Percentiles rank a stretch among this genome's conserved stretches.
phyloP scores from a whole-genome alignment of 1,140 invertebrate genomes.

The Monochamus saltuarius region DNA sequence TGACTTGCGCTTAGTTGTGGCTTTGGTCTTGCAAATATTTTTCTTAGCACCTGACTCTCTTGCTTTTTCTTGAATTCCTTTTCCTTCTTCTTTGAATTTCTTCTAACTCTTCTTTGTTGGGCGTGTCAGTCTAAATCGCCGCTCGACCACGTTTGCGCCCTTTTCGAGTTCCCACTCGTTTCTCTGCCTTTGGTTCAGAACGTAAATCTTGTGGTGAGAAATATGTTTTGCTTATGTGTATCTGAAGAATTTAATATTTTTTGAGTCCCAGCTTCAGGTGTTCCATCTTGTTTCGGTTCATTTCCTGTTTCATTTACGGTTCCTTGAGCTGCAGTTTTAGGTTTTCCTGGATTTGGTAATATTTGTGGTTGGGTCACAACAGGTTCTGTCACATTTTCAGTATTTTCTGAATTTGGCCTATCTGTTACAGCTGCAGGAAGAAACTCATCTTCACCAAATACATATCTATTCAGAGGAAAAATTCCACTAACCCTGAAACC shows the following conservation, averaged over 20 bases:
- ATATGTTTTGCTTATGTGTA: too few relatives aligned
- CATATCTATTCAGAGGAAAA: constrained; percentile 17
- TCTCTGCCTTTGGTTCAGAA: constrained; percentile 7
- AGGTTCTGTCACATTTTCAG: too few relatives aligned
- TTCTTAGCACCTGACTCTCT: constrained; percentile 7
- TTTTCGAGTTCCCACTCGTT: constrained; percentile 3
- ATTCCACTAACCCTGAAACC: constrained; percentile 16
- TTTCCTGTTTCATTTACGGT: not conserved
- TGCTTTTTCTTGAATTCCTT: constrained; percentile 11
- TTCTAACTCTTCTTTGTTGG: constrained; percentile 13
- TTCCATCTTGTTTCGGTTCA: not conserved
- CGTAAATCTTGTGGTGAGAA: too few relatives aligned
- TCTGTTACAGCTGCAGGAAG: constrained; percentile 17
- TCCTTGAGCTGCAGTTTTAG: not conserved
- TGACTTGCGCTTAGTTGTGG: not conserved
- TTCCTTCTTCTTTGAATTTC: constrained; percentile 8
- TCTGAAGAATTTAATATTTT: constrained; percentile 4
- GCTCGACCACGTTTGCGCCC: constrained; percentile 13
- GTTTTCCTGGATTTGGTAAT: not conserved
- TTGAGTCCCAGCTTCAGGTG: not conserved
- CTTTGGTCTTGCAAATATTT: too few relatives aligned
- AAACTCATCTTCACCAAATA: constrained; percentile 21
- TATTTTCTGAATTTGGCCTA: constrained; percentile 12
- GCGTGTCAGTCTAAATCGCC: constrained; percentile 3
- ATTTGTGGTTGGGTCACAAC: not conserved